Base-by-base conservation (phyloP, 2,113 vertebrate species). In the Cricetomys ansorgei region DNA sequence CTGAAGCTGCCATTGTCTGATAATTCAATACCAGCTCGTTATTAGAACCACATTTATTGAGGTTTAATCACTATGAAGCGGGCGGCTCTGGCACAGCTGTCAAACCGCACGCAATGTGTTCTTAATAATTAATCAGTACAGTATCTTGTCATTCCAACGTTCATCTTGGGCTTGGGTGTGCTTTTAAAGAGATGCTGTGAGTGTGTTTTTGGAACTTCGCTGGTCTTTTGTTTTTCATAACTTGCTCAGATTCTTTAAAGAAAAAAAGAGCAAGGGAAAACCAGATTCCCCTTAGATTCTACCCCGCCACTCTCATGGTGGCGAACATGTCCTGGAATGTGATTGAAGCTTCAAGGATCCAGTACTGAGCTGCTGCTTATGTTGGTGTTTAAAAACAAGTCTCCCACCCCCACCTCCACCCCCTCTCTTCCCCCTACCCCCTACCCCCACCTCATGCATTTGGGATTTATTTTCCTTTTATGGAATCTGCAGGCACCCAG, bases 81-180 rank as follows among this genome's bases (percentile, higher is more conserved):
- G 69, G 37, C 94, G 73, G 72, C 94, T 73, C 80, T 96, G 87
- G 96, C 96, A 81, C 70, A 97, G 96, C 97, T 97, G 97, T 97
- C 96, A 98, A 98, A 98, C 96, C 96, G 31, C 97, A 98, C 84
- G 43, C 64, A 98, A 97, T 97, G 95, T 97, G 97, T 97, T 98
- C 96, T 97, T 97, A 98, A 98, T 98, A 98, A 97, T 98, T 97
- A 98, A 96, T 67, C 79, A 93, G 45, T 70, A 53, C 83, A 93
- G 75, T 96, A 93, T 84, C 67, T 90, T 86, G 96, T 97, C 95
- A 3, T 94, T 83, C 8, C n/a, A 95, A 94, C 89, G 15, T 97
- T 97, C 94, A 67, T 95, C 83, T 73, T 34, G 48, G 83, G 92
- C 59, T 91, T 88, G 96, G 97, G 94, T 88, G 94, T 97, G 94